Evolutionary conservation across 2,888 invertebrate genomes (phyloP), one percentile per base, ranked within the genome.

Genomic region (Serrognathus titanus): DNA sequence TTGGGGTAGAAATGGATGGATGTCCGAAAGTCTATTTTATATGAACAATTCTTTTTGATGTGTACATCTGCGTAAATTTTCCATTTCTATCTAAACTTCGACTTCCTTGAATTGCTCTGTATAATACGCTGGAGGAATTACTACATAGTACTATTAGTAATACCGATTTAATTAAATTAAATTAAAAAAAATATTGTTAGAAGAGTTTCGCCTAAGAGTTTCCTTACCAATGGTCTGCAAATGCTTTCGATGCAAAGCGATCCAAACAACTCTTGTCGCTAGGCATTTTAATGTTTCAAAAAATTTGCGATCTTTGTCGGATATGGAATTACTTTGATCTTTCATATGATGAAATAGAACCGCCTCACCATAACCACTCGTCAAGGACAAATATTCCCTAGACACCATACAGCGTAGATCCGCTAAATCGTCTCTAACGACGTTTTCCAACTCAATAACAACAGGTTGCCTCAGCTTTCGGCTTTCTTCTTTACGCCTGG

Each of bases 181-280:
- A 4, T 20, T 4, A 4, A 20, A 20, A 20, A 3, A 20, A 20
- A 4, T 20, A 20, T 20, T 3, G 4, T 2, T 20, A 20, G 20
- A 20, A 20, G 20, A 20, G 4, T 20, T 20, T 3, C 20, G 20
- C 4, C 20, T 4, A 3, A 3, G 20, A 31, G 7, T 31, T 31
- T 4, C 24, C 24, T 31, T 71, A 86, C 86, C 86, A 66, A 87
- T 85, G 65, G 84, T 76, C 66, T 80, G 78, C 64, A 83, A 82
- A 62, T 81, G 72, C 69, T 80, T 84, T 49, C 86, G 78, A 52
- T 82, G 81, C 40, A 87, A 72, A 16, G 85, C 84, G 60, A 86
- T 78, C 86, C 86, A 87, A 37, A 85, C 81, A 47, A 87, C 82
- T 67, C 85, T 81, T 45, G 83, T 81, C 48, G 83, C 78, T 72